Conservation (phyloP, 2,797 vertebrate species). For the Clarias pachynema region DNA sequence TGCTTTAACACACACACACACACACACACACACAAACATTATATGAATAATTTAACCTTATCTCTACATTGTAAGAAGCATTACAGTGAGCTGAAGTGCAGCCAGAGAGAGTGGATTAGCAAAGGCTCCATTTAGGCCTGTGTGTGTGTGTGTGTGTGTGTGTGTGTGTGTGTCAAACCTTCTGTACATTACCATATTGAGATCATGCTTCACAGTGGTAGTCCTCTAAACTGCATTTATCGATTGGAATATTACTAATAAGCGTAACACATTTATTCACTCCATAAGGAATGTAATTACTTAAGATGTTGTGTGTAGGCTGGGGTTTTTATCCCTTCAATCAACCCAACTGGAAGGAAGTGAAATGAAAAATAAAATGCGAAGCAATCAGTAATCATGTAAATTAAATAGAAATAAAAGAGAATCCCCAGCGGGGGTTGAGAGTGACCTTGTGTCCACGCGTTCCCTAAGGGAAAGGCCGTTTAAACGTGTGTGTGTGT, state of each 20-base stretch:
- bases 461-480: background rate
- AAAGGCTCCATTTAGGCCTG: background rate
- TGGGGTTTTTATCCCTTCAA: background rate
- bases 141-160: conserved; percentile 23
- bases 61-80: conserved; percentile 5
- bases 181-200: background rate
- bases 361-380: background rate
- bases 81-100: conserved; percentile 22
- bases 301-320: background rate
- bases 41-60: conserved; percentile 37
- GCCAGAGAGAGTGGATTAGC: conserved; percentile 6
- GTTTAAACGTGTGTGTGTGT: conserved; percentile 1
- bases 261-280: background rate
- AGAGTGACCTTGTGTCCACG: background rate
- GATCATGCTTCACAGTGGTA: background rate
- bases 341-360: background rate
- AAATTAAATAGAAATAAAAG: conserved; percentile 1
- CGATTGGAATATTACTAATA: background rate
- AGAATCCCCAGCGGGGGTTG: background rate
- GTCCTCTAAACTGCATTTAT: background rate
- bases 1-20: conserved; percentile 79
- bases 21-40: conserved; percentile 4
- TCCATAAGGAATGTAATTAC: background rate
- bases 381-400: background rate
- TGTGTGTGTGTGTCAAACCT: background rate